Percentiles rank a stretch among this genome's conserved stretches.
Evolutionary conservation across 2,113 vertebrate genomes (phyloP).

Genomic region (Orientallactaga bullata): DNA sequence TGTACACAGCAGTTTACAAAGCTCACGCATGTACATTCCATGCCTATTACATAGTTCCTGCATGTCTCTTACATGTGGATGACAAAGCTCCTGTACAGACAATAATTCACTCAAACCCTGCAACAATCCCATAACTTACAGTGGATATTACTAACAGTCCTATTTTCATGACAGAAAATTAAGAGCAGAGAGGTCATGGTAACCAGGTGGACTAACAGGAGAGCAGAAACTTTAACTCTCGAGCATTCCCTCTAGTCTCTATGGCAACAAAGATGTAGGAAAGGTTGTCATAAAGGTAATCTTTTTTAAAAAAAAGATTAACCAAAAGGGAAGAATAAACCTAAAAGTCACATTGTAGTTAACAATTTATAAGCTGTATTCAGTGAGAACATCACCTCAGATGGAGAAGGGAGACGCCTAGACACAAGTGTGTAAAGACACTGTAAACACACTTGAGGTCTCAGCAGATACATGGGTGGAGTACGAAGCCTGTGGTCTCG

Average conservation of each 20-base stretch:
- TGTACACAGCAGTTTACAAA: not conserved
- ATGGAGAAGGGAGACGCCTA: not conserved
- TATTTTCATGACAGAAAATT: not conserved
- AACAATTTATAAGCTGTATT: not conserved
- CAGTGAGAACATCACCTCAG: not conserved
- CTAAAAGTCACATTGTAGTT: not conserved
- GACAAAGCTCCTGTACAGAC: not conserved
- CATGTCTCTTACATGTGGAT: not conserved
- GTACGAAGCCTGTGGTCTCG: accelerated
- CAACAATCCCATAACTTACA: not conserved
- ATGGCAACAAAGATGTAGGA: not conserved
- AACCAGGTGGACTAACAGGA: not conserved
- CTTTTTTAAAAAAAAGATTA: not conserved
- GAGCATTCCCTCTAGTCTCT: not conserved
- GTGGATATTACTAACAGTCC: not conserved
- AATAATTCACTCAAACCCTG: not conserved
- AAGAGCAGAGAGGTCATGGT: not conserved
- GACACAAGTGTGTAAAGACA: not conserved
- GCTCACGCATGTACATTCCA: not conserved
- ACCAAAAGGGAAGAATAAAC: not conserved
- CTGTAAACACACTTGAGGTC: not conserved
- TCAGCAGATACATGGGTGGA: not conserved
- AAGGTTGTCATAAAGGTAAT: not conserved
- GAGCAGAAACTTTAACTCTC: not conserved
- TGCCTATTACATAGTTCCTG: not conserved